Base-by-base conservation (phyloP, 2,888 invertebrate species). In the Eilema depressum region DNA sequence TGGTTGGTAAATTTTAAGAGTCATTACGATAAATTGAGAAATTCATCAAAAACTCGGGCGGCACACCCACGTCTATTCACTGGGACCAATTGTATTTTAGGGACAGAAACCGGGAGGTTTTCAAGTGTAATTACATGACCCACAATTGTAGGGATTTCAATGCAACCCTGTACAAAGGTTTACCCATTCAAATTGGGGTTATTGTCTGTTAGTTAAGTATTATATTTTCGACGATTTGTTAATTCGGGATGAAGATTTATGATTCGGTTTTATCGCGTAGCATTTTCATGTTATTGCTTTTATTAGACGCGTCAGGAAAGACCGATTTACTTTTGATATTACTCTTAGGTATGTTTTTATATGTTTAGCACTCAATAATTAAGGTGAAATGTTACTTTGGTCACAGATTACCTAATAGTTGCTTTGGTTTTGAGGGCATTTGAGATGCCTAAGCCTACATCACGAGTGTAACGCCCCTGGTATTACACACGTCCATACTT, bases 11-110 rank as follows among this genome's bases (percentile, higher is more conserved):
- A 17, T 65, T 72, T 70, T 65, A 71, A 81, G 71, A 63, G 62
- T 79, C 75, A 68, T 81, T 74, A 74, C 72, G 66, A 68, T 68
- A 56, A 80, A 80, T 80, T 80, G 78, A 75, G 75, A 71, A 75
- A 76, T 69, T 73, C 75, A 76, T 81, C 75, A 79, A 66, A 75
- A 76, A 71, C 63, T 41, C 41, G 28, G 11, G 59, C 57, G 59
- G 57, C 8, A 23, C 41, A 59, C 64, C 47, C 57, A 56, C 30
- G 62, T 28, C 69, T 70, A 63, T 68, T 66, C 65, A 69, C 66
- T 72, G 73, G 73, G 66, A 69, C 73, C 73, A 74, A 77, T 81
- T 77, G 77, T 77, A 63, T 68, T 74, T 71, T 68, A 61, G 60
- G 69, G 71, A 69, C 69, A 69, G 63, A 66, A 75, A 23, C 66